A percentile compares a stretch with the other conserved stretches of the same genome.
Conservation (phyloP, 2,113 vertebrate genomes). For the Candoia aspera region DNA sequence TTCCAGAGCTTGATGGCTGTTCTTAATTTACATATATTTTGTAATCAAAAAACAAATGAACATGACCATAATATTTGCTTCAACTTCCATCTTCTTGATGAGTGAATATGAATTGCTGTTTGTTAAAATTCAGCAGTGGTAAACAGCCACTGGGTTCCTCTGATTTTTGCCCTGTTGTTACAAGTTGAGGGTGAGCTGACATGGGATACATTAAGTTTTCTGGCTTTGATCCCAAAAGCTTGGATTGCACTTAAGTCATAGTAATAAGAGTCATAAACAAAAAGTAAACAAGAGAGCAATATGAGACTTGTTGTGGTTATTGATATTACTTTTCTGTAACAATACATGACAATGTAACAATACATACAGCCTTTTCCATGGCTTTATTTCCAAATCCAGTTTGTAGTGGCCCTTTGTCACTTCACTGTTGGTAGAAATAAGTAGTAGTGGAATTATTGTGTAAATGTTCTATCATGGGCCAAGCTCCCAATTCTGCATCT, state of each 20-base stretch:
- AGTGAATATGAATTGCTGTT: constrained; percentile 59
- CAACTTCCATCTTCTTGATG: constrained; percentile 61
- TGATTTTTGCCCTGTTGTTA: constrained; percentile 28
- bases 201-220: background rate
- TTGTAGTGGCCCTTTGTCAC: background rate
- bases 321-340: background rate
- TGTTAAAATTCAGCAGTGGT: constrained; percentile 47
- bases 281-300: background rate
- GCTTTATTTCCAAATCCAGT: background rate
- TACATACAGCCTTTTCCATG: background rate
- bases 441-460: background rate
- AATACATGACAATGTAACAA: background rate
- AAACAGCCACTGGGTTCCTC: constrained; percentile 47
- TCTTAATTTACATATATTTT: constrained; percentile 65
- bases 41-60: constrained; percentile 73
- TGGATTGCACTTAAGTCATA: background rate
- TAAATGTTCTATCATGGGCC: background rate
- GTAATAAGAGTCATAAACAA: background rate
- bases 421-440: background rate
- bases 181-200: background rate
- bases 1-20: constrained; percentile 65
- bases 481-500: background rate
- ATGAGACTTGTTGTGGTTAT: background rate
- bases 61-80: constrained; percentile 70
- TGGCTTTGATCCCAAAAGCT: background rate